These are phyloP conservation scores for Anolis carolinensis DNA, from an alignment of 2,113 vertebrate genomes.

Conservation along the genomic window DNA sequence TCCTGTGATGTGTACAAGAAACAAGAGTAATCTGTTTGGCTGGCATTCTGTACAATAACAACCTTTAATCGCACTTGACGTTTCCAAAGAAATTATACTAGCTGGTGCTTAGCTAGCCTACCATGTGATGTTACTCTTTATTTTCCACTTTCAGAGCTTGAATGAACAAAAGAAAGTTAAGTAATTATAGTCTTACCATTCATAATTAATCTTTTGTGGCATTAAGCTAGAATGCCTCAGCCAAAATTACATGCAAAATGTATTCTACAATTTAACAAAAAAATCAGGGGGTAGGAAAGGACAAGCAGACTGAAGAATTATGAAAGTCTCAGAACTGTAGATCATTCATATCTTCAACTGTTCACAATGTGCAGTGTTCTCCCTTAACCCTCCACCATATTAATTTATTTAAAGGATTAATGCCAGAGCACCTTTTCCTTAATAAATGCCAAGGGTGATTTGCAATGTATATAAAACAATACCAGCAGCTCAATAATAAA, in stretches of 20 bases:
- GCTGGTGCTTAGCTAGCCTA: slow-evolving; percentile 9
- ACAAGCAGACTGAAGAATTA: neutral
- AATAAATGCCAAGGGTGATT: neutral
- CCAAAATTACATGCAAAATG: slow-evolving; percentile 44
- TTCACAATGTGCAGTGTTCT: neutral
- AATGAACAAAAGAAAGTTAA: slow-evolving; percentile 33
- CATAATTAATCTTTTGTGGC: slow-evolving; percentile 48
- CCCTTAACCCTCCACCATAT: neutral
- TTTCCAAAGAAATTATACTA: slow-evolving; percentile 32
- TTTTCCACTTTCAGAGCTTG: slow-evolving; percentile 28
- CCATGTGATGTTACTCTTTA: neutral
- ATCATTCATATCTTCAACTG: neutral
- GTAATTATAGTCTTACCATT: slow-evolving; percentile 36
- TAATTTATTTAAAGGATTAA: neutral
- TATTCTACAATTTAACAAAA: slow-evolving; percentile 34
- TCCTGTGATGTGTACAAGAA: neutral
- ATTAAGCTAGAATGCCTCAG: slow-evolving; percentile 25
- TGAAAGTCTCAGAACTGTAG: neutral
- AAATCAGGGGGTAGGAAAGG: neutral
- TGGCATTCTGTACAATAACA: slow-evolving; percentile 9
- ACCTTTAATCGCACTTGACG: neutral
- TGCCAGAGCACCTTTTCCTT: neutral
- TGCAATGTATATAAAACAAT: neutral
- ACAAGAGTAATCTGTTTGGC: neutral
- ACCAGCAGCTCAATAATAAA: neutral